Evolutionary conservation across 2,113 vertebrate species (phyloP), one percentile per base, ranked within the genome.

Genomic region (Cariama cristata): DNA sequence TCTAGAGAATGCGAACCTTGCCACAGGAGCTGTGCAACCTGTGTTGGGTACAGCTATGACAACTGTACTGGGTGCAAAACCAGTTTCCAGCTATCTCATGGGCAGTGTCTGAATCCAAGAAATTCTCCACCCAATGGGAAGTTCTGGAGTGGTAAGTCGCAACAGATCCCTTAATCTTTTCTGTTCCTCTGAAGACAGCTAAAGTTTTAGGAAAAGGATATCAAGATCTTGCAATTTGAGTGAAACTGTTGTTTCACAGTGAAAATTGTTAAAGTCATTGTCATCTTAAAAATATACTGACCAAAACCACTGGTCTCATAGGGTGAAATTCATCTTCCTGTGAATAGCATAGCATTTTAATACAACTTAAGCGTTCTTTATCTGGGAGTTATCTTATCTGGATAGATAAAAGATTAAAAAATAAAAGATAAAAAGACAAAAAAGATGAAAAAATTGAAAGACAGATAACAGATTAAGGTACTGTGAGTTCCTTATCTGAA

Each of bases 1-100:
- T 96, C 64, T 26, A 98, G 85, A 73, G 98, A 98, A 35, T 99
- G 99, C 1, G 98, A 99, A 85, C 96, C 97, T 18, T 99, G 99
- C 94, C 99, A 99, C 86, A 94, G 28, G 11, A 75, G 87, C 85
- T 99, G 99, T 60, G 83, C 81, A 9, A 97, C 98, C 1, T 99
- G 99, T 49, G 94, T 90, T 4, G 99, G 99, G 28, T 98, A 98
- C 8, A 95, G 56, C 27, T 88, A 85, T 16, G 45, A 98, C 3
- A 96, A 99, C 83, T 99, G 99, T 28, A 98, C 98, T 90, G 94
- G 97, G 8, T 99, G 99, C 84, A 90, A 77, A 69, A 91, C 73
- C 0, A 88, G 50, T 12, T 88, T 98, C 77, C 96, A 77, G 0
- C 96, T 99, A 33, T 85, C 44, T 14, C 40, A 19, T 0, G 98